Percentiles rank a stretch among this genome's conserved stretches.
These are phyloP conservation scores for Zingel zingel DNA, from an alignment of 2,113 vertebrate genomes.

Conservation along the genomic window DNA sequence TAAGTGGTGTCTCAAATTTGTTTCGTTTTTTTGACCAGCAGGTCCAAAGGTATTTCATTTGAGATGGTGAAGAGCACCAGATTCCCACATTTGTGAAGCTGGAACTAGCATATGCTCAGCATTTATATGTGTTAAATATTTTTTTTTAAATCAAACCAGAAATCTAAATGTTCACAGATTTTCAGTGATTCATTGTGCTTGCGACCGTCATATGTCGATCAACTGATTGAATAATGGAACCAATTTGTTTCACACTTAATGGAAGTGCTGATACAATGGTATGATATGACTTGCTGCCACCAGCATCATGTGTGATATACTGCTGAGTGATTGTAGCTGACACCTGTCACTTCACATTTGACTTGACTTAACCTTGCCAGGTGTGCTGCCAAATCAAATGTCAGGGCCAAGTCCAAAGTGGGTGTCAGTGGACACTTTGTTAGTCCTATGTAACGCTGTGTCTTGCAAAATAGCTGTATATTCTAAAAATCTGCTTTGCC, in stretches of 20 bases:
- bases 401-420: background rate
- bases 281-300: background rate
- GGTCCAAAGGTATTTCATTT: background rate
- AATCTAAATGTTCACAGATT: background rate
- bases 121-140: background rate
- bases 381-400: background rate
- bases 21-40: background rate
- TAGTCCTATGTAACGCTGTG: no score
- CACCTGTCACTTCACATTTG: background rate
- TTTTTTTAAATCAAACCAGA: background rate
- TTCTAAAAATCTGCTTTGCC: background rate
- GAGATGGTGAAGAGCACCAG: background rate
- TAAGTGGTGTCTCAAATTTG: background rate
- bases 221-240: background rate
- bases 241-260: background rate
- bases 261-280: background rate
- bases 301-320: background rate
- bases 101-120: background rate
- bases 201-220: background rate
- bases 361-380: background rate
- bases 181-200: background rate
- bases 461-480: no score
- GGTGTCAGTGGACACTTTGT: background rate
- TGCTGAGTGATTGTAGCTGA: constrained; percentile 9
- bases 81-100: background rate